Conservation (phyloP, 2,113 vertebrate species). For the Callospermophilus lateralis region DNA sequence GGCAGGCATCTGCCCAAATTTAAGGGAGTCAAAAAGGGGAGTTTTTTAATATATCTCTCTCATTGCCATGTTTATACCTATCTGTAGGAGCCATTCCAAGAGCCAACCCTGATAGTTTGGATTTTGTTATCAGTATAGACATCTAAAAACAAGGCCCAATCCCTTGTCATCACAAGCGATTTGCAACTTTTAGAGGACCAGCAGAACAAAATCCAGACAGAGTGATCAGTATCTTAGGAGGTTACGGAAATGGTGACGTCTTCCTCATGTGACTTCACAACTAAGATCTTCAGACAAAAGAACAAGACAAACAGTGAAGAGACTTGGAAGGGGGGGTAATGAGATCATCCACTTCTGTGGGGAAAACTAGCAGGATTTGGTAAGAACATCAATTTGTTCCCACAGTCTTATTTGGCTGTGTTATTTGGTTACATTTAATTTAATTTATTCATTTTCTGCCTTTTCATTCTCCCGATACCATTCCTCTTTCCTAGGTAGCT, state of each 20-base stretch:
- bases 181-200: neutral
- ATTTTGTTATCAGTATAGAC: neutral
- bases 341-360: neutral
- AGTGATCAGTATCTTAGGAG: neutral
- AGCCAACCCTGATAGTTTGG: neutral
- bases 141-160: neutral
- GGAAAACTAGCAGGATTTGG: neutral
- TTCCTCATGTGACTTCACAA: neutral
- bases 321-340: neutral
- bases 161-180: neutral
- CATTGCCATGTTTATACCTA: neutral
- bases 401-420: neutral
- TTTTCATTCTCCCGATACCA: neutral
- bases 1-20: neutral
- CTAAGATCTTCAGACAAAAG: neutral
- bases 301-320: neutral
- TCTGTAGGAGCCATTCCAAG: neutral
- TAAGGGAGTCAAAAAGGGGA: neutral
- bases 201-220: neutral
- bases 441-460: neutral
- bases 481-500: neutral
- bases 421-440: neutral
- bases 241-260: neutral
- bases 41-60: neutral
- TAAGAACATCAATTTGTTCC: neutral